phyloP scores from a whole-genome alignment of 1,140 invertebrate species.

The Brachionus rotundiformis region DNA sequence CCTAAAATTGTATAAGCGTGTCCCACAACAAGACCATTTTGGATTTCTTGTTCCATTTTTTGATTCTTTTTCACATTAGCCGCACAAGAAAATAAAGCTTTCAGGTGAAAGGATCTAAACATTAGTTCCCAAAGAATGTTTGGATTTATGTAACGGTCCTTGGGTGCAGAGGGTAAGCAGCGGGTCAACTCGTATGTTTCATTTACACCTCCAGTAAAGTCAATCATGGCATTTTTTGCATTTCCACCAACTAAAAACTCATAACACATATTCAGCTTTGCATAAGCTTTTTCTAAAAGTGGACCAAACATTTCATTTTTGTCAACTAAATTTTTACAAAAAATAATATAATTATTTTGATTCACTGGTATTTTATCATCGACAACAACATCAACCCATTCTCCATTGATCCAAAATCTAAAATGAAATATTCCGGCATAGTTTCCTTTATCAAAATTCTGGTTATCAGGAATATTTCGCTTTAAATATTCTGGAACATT shows the following conservation, averaged over 20 bases:
- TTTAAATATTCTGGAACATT: constrained; percentile 15
- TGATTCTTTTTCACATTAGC: constrained; percentile 16
- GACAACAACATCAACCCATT: constrained; percentile 65
- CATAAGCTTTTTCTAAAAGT: constrained; percentile 67
- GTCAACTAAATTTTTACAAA: constrained; percentile 34
- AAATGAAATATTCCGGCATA: constrained; percentile 61
- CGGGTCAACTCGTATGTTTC: constrained; percentile 61
- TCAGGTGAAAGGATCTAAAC: constrained; percentile 23
- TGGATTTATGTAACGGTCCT: background rate
- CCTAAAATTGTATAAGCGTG: constrained; percentile 68
- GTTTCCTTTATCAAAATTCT: constrained; percentile 43
- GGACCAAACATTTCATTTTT: constrained; percentile 66
- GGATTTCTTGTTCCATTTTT: constrained; percentile 48
- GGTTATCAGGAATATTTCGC: constrained; percentile 29
- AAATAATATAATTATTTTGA: background rate
- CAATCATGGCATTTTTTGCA: constrained; percentile 59
- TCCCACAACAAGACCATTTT: constrained; percentile 66
- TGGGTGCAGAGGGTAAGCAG: background rate
- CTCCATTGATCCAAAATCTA: constrained; percentile 66
- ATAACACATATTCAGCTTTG: constrained; percentile 63
- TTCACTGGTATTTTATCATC: constrained; percentile 65
- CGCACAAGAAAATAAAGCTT: constrained; percentile 21
- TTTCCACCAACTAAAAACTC: constrained; percentile 59
- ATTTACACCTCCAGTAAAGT: constrained; percentile 60
- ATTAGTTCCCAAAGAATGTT: constrained; percentile 38